Percentiles rank a stretch among this genome's conserved stretches.
phyloP scores from a whole-genome alignment of 2,888 invertebrate species.

The Cheilosia scutellata region DNA sequence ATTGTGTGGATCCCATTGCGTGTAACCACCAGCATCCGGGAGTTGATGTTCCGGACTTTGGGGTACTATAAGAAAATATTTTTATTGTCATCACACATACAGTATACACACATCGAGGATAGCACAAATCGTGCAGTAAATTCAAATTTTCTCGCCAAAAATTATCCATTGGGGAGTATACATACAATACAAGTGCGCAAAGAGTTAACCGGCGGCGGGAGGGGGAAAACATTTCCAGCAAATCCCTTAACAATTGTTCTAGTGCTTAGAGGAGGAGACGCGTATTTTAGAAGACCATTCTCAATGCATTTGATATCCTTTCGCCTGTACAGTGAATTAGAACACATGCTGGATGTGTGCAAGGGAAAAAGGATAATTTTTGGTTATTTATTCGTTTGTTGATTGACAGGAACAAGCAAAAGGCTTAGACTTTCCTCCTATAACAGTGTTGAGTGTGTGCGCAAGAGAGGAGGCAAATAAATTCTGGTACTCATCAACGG shows the following conservation, averaged over 20 bases:
- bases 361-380: slow-evolving; percentile 65
- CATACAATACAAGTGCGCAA: slow-evolving; percentile 24
- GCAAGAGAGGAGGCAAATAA: slow-evolving; percentile 32
- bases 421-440: slow-evolving; percentile 62
- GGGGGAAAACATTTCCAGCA: slow-evolving; percentile 36
- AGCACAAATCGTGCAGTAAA: slow-evolving; percentile 67
- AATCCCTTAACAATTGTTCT: slow-evolving; percentile 58
- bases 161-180: slow-evolving; percentile 59
- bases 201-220: slow-evolving; percentile 14
- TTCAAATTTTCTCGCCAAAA: slow-evolving; percentile 67
- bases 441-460: neutral
- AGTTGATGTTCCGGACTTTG: slow-evolving; percentile 72
- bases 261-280: slow-evolving; percentile 5
- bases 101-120: slow-evolving; percentile 5
- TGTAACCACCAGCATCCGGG: slow-evolving; percentile 73
- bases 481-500: slow-evolving; percentile 70
- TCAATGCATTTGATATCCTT: slow-evolving; percentile 56
- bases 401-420: slow-evolving; percentile 75
- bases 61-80: slow-evolving; percentile 72
- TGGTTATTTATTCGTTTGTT: slow-evolving; percentile 72
- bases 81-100: slow-evolving; percentile 57
- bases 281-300: slow-evolving; percentile 15
- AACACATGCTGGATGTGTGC: slow-evolving; percentile 38
- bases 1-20: slow-evolving; percentile 74
- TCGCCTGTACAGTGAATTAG: slow-evolving; percentile 33